Percentiles rank a stretch among this genome's conserved stretches.
These are phyloP conservation scores for Conus ventricosus DNA, from an alignment of 1,140 invertebrate genomes.

Conservation along the genomic window DNA sequence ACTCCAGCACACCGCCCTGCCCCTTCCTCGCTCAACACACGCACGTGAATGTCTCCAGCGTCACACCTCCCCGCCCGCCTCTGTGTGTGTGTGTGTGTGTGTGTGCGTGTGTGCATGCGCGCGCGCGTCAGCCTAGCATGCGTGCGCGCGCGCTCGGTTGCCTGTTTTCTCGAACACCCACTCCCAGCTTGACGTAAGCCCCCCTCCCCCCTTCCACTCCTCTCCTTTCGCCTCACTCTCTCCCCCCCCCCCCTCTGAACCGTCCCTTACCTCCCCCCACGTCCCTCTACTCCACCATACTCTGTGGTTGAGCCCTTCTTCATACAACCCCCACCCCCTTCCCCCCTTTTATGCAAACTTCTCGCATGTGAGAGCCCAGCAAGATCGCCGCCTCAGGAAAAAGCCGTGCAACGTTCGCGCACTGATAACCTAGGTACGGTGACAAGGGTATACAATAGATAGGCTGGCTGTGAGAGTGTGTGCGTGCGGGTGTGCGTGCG, in stretches of 20 bases:
- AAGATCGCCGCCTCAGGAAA: neutral
- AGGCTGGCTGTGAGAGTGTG: slow-evolving; percentile 22
- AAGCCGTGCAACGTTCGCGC: slow-evolving; percentile 14
- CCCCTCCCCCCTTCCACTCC: too few species aligned
- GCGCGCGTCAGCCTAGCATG: neutral
- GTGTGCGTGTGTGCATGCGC: neutral
- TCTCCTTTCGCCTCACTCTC: too few species aligned
- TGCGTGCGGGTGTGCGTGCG: slow-evolving; percentile 9
- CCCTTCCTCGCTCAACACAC: neutral
- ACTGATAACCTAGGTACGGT: neutral
- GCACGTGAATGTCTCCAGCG: slow-evolving; percentile 19
- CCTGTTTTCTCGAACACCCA: neutral
- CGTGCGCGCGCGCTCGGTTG: neutral
- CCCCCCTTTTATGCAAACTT: neutral
- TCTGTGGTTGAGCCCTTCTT: neutral
- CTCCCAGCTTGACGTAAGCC: neutral
- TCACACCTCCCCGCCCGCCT: neutral
- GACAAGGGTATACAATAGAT: slow-evolving; percentile 17
- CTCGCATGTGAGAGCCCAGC: neutral
- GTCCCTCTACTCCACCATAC: neutral
- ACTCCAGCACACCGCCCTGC: neutral
- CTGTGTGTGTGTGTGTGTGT: neutral
- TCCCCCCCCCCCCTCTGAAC: too few species aligned
- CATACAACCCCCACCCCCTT: neutral
- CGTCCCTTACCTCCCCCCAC: neutral